These are phyloP conservation scores for Triplophysa tibetana DNA, from an alignment of 2,113 vertebrate species.

Conservation along the genomic window DNA sequence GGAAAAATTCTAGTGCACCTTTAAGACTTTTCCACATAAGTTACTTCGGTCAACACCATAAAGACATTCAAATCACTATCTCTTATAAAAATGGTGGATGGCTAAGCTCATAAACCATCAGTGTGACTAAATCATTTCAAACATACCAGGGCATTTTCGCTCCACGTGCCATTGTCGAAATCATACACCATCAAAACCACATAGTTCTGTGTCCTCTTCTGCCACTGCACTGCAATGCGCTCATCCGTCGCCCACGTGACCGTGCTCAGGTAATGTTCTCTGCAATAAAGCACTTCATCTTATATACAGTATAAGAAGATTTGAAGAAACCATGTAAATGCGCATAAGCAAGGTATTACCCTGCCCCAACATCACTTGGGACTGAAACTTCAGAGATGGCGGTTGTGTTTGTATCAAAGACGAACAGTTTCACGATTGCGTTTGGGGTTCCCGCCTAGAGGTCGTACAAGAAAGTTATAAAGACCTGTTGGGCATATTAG, in stretches of 20 bases:
- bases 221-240: slow-evolving; percentile 88
- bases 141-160: slow-evolving; percentile 50
- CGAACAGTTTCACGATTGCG: slow-evolving; percentile 84
- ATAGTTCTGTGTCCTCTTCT: slow-evolving; percentile 85
- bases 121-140: no score
- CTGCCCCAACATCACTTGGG: slow-evolving; percentile 73
- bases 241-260: slow-evolving; percentile 88
- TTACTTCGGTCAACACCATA: no score
- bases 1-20: not conserved
- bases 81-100: no score
- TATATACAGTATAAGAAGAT: not conserved
- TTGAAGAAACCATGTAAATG: not conserved
- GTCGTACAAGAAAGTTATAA: slow-evolving; percentile 36
- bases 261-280: slow-evolving; percentile 89
- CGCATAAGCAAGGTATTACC: slow-evolving; percentile 69
- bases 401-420: slow-evolving; percentile 72
- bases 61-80: no score
- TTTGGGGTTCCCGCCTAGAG: slow-evolving; percentile 87
- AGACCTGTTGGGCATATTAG: not conserved
- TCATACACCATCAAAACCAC: slow-evolving; percentile 84
- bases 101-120: no score
- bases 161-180: slow-evolving; percentile 59
- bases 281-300: slow-evolving; percentile 56
- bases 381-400: slow-evolving; percentile 73
- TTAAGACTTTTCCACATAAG: no score